Conservation (phyloP, 2,888 invertebrate species). For the Tetropium fuscum region DNA sequence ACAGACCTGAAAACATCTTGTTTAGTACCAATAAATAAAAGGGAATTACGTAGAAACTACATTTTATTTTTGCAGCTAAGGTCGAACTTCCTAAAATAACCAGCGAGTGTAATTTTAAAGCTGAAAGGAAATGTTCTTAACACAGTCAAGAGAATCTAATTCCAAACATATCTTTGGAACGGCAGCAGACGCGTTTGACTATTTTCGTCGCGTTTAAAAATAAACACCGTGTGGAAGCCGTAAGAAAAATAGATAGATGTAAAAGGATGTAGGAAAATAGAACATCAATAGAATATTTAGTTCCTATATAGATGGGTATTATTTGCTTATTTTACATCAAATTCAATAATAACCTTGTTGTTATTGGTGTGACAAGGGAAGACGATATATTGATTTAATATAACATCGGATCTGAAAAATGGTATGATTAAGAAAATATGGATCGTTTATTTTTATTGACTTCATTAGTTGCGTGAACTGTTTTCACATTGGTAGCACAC, state of each 20-base stretch:
- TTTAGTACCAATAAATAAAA: slow-evolving; percentile 38
- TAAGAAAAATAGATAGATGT: slow-evolving; percentile 43
- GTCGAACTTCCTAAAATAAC: slow-evolving; percentile 51
- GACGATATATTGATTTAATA: neutral
- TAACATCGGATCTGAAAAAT: slow-evolving; percentile 6
- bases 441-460: too few relatives aligned
- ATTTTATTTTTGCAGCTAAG: slow-evolving; percentile 50
- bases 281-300: slow-evolving; percentile 23
- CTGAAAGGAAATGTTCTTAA: slow-evolving; percentile 58
- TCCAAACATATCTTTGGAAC: slow-evolving; percentile 58
- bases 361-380: slow-evolving; percentile 10
- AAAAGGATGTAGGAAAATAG: slow-evolving; percentile 49
- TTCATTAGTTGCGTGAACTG: neutral
- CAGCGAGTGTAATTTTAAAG: slow-evolving; percentile 38
- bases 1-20: slow-evolving; percentile 18
- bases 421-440: neutral
- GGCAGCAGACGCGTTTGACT: slow-evolving; percentile 56
- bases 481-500: neutral
- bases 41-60: slow-evolving; percentile 44
- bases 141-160: slow-evolving; percentile 54
- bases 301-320: slow-evolving; percentile 9
- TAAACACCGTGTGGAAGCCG: slow-evolving; percentile 50
- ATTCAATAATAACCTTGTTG: slow-evolving; percentile 11
- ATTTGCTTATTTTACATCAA: slow-evolving; percentile 16
- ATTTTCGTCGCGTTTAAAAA: slow-evolving; percentile 60